These are phyloP conservation scores for Cataglyphis rosenhaueri DNA, from an alignment of 2,888 invertebrate genomes.

Conservation along the genomic window DNA sequence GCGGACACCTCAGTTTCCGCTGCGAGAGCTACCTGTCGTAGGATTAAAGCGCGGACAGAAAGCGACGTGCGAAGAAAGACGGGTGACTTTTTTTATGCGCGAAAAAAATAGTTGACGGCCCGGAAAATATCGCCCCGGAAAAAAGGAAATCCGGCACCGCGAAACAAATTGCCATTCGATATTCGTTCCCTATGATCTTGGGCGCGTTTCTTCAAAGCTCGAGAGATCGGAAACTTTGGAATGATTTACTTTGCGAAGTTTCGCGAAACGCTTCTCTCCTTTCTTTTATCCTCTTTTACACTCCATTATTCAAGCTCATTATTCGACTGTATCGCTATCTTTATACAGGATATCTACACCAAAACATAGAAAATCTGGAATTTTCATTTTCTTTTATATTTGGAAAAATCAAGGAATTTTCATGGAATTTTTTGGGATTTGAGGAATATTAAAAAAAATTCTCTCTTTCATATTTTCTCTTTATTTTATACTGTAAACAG, in stretches of 20 bases:
- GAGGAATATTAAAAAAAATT: too few species aligned
- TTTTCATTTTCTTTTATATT: too few species aligned
- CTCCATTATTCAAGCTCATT: not conserved
- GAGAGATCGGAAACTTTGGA: not conserved
- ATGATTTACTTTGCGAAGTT: not conserved
- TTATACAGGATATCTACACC: not conserved
- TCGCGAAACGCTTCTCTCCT: not conserved
- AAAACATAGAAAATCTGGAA: too few species aligned
- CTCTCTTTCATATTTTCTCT: too few species aligned
- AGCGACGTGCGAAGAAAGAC: constrained; percentile 2
- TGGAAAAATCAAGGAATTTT: too few species aligned
- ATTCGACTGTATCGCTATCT: not conserved
- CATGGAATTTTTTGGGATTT: too few species aligned
- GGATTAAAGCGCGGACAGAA: constrained; percentile 14
- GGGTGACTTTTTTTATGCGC: constrained; percentile 4
- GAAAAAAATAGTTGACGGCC: constrained; percentile 15
- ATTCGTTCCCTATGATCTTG: not conserved
- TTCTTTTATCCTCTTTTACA: not conserved
- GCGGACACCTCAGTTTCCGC: not conserved
- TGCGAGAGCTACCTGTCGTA: not conserved
- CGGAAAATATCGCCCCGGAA: not conserved
- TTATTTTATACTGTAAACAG: too few species aligned
- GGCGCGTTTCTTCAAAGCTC: constrained; percentile 7
- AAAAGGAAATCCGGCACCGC: not conserved
- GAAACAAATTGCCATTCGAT: constrained; percentile 23